A percentile compares a stretch with the other conserved stretches of the same genome.
phyloP scores from a whole-genome alignment of 2,888 invertebrate genomes.

The Drosophila colorata region DNA sequence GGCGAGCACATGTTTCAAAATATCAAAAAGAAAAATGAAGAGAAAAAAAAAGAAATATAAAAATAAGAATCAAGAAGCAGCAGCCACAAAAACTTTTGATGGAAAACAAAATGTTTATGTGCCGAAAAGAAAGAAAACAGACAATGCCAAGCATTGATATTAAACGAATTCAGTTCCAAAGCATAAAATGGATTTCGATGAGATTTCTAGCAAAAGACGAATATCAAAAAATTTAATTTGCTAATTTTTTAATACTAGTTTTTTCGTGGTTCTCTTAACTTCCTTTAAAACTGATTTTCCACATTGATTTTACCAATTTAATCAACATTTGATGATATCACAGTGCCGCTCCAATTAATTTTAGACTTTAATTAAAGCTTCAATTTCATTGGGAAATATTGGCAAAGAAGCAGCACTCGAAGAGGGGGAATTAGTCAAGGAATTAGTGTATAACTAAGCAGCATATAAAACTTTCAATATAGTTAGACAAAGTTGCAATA shows the following conservation, averaged over 20 bases:
- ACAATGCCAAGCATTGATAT: conserved; percentile 21
- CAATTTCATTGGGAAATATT: conserved; percentile 12
- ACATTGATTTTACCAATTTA: neutral
- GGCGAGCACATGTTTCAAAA: conserved; percentile 75
- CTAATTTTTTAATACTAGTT: neutral
- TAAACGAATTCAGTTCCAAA: conserved; percentile 26
- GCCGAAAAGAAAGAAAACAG: conserved; percentile 13
- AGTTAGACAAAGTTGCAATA: neutral
- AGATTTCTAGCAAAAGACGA: neutral
- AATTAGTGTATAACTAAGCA: conserved; percentile 3
- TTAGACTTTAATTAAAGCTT: conserved; percentile 1
- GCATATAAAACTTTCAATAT: neutral
- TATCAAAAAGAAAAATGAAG: conserved; percentile 58
- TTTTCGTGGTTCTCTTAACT: neutral
- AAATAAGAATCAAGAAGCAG: conserved; percentile 48
- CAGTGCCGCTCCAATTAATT: conserved; percentile 20
- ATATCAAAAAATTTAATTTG: neutral
- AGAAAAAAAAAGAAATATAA: conserved; percentile 38
- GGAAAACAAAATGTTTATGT: conserved; percentile 42
- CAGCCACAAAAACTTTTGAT: conserved; percentile 29
- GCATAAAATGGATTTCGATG: neutral
- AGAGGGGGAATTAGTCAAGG: neutral
- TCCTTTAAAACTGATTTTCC: neutral
- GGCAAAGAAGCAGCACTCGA: neutral
- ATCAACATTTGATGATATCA: conserved; percentile 19